These are phyloP conservation scores for Pseudeuparius sepicola DNA, from an alignment of 2,888 invertebrate species.

Conservation along the genomic window DNA sequence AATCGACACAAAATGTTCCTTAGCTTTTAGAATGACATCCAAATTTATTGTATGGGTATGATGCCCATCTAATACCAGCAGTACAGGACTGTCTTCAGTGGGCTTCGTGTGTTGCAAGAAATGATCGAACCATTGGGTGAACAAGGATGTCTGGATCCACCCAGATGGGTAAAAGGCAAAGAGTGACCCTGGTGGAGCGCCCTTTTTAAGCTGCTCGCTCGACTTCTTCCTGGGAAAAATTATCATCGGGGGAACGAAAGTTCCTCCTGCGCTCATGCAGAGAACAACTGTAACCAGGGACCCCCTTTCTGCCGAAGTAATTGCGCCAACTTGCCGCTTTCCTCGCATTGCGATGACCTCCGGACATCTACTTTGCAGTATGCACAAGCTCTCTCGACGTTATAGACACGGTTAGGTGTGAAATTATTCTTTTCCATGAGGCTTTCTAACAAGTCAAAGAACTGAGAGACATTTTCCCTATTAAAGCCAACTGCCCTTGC, in stretches of 20 bases:
- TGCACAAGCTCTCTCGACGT: constrained; percentile 9
- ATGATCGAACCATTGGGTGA: constrained; percentile 21
- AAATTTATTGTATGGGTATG: constrained; percentile 24
- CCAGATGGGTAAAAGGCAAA: constrained; percentile 17
- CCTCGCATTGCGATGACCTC: constrained; percentile 2
- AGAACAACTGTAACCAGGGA: no score
- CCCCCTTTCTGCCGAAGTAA: no score
- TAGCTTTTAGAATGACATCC: constrained; percentile 1
- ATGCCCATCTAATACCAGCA: constrained; percentile 27
- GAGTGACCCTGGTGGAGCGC: no score
- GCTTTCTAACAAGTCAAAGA: constrained; percentile 16
- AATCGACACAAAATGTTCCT: no score
- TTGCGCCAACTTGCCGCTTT: no score
- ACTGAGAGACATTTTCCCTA: constrained; percentile 14
- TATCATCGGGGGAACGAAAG: no score
- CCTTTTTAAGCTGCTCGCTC: no score
- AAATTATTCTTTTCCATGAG: constrained; percentile 13
- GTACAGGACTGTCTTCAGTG: constrained; percentile 18
- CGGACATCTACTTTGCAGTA: background rate
- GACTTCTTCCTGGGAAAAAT: no score
- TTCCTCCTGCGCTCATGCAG: no score
- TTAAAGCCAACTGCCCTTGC: constrained; percentile 17
- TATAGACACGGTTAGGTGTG: constrained; percentile 13
- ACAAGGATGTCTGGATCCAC: constrained; percentile 20
- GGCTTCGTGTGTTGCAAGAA: constrained; percentile 20